These are phyloP conservation scores for Pasiphila rectangulata DNA, from an alignment of 2,888 invertebrate genomes.

Conservation along the genomic window DNA sequence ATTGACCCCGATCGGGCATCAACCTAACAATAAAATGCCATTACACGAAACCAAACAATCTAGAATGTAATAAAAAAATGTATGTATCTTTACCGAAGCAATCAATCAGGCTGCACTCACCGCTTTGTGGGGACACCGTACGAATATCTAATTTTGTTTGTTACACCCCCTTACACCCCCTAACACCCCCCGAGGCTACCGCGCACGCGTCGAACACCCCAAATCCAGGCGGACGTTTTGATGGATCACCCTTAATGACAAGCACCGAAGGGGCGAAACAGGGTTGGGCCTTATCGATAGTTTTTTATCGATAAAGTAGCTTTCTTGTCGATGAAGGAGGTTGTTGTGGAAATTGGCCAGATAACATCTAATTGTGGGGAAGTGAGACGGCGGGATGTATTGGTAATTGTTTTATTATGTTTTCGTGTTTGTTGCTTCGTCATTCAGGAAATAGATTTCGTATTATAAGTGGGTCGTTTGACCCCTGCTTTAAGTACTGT, in stretches of 20 bases:
- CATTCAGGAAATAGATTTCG: constrained; percentile 14
- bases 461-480: neutral
- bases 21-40: constrained; percentile 24
- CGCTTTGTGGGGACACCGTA: constrained; percentile 74
- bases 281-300: constrained; percentile 40
- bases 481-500: neutral
- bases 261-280: constrained; percentile 69
- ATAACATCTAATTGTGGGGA: constrained; percentile 50
- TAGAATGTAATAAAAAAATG: constrained; percentile 32
- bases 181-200: constrained; percentile 34
- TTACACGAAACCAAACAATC: constrained; percentile 29
- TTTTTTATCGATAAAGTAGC: constrained; percentile 39
- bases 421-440: constrained; percentile 15
- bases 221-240: constrained; percentile 79
- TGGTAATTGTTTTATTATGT: constrained; percentile 38
- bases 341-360: constrained; percentile 48
- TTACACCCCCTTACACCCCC: constrained; percentile 46
- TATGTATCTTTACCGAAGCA: constrained; percentile 47
- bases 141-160: constrained; percentile 80
- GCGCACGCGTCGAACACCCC: constrained; percentile 75
- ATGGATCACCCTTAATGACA: constrained; percentile 82
- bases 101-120: constrained; percentile 74
- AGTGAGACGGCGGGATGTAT: constrained; percentile 35
- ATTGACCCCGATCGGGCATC: constrained; percentile 19
- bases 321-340: constrained; percentile 42